Evolutionary conservation across 64 coral and sea anemone genomes (phyloP).

Genomic region (Porites australiensis): DNA sequence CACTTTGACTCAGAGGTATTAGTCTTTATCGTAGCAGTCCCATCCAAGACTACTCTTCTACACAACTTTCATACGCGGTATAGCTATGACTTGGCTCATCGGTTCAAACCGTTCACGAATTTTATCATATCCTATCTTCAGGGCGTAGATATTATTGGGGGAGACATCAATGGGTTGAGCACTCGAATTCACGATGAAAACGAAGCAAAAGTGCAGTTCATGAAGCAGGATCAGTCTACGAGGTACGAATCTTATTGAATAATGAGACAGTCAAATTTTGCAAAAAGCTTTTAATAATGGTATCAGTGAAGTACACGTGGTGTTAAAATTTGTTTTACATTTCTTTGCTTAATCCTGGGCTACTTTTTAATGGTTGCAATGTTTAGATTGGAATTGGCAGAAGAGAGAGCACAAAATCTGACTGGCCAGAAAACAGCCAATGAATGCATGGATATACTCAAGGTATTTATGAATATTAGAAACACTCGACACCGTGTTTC

Average conservation of each 20-base stretch:
- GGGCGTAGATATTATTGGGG: conserved; percentile 94
- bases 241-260: conserved; percentile 23
- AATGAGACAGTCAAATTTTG: no score
- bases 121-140: background rate
- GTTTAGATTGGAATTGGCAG: conserved; percentile 69
- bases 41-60: no score
- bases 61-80: no score
- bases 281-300: no score
- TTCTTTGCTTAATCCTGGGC: no score
- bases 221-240: conserved; percentile 83
- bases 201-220: conserved; percentile 92
- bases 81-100: no score
- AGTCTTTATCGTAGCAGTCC: no score
- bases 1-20: no score
- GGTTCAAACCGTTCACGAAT: no score
- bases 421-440: conserved; percentile 89
- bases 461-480: conserved; percentile 39
- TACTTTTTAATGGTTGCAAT: background rate
- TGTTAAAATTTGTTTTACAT: no score
- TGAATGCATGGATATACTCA: conserved; percentile 90
- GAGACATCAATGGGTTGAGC: conserved; percentile 90
- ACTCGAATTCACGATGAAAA: conserved; percentile 93
- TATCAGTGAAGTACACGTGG: no score
- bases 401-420: conserved; percentile 74
- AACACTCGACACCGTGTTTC: no score